phyloP scores from a whole-genome alignment of 2,797 vertebrate species.

The Crenuchus spilurus region DNA sequence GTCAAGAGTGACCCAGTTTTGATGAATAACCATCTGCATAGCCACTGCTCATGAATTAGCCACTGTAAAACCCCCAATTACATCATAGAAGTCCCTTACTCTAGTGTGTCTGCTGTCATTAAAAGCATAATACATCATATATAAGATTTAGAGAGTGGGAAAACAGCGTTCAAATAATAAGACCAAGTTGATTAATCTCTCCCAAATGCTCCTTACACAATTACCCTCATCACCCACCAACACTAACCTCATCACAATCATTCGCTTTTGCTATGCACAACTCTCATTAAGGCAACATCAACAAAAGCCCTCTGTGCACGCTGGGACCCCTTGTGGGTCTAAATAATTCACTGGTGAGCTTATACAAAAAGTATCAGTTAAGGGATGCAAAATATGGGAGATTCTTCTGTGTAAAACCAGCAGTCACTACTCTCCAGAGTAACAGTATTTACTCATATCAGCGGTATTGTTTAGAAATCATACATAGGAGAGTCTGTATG shows the following conservation, averaged over 20 bases:
- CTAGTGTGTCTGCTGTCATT: conserved; percentile 22
- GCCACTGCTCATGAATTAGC: conserved; percentile 9
- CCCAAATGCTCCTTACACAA: conserved; percentile 11
- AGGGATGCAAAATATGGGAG: conserved; percentile 48
- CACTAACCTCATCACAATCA: conserved; percentile 1
- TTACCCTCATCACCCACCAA: not conserved
- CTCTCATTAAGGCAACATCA: conserved; percentile 58
- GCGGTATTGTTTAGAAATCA: conserved; percentile 39
- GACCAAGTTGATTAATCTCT: conserved; percentile 41
- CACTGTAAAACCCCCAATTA: conserved; percentile 13
- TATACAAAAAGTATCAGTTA: conserved; percentile 40
- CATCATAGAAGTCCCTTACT: conserved; percentile 1
- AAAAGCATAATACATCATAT: conserved; percentile 37
- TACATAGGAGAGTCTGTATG: conserved; percentile 31
- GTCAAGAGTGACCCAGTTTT: conserved; percentile 3
- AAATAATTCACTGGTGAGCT: conserved; percentile 39
- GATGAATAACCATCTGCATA: not conserved
- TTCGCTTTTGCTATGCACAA: conserved; percentile 26
- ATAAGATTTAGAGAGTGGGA: conserved; percentile 21
- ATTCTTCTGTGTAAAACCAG: conserved; percentile 33
- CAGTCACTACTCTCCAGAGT: conserved; percentile 38
- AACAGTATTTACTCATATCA: conserved; percentile 32
- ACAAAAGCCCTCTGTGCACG: conserved; percentile 42
- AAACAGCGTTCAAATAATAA: conserved; percentile 37
- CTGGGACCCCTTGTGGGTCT: conserved; percentile 22